phyloP scores from a whole-genome alignment of 2,113 vertebrate genomes.

The Cheilinus undulatus region DNA sequence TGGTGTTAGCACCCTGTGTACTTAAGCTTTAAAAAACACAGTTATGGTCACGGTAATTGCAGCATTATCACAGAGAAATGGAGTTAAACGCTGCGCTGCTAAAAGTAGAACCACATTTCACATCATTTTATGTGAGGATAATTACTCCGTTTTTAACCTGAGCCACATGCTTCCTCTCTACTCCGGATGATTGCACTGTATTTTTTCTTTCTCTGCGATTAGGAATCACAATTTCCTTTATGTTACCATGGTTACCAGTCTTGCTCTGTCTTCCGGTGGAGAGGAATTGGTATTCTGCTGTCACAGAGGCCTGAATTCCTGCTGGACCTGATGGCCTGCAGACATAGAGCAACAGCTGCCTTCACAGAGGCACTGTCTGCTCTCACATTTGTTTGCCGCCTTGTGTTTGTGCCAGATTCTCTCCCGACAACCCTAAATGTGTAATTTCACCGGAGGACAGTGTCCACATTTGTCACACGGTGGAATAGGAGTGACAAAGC shows the following conservation, averaged over 20 bases:
- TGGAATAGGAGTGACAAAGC: conserved; percentile 3
- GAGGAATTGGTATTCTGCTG: conserved; percentile 65
- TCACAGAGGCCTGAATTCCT: conserved; percentile 60
- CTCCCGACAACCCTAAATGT: conserved; percentile 24
- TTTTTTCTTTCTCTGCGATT: conserved; percentile 41
- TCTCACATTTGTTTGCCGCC: conserved; percentile 27
- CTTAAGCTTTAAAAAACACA: conserved; percentile 48
- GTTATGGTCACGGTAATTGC: conserved; percentile 57
- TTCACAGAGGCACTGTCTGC: conserved; percentile 21
- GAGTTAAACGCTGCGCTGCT: conserved; percentile 10
- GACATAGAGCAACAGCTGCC: conserved; percentile 67
- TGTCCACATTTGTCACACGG: conserved; percentile 26
- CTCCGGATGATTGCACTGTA: conserved; percentile 25
- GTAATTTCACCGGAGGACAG: conserved; percentile 45
- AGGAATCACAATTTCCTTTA: conserved; percentile 54
- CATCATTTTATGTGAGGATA: conserved; percentile 36
- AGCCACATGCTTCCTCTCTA: conserved; percentile 40
- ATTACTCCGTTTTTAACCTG: conserved; percentile 43
- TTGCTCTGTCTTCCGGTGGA: conserved; percentile 43
- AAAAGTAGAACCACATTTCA: conserved; percentile 26
- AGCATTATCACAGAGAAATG: conserved; percentile 28
- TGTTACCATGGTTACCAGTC: conserved; percentile 74
- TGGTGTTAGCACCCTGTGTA: conserved; percentile 44
- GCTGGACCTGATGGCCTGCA: conserved; percentile 55
- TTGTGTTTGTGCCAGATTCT: conserved; percentile 20